Conservation (phyloP, 2,888 invertebrate species). For the Eumerus sabulonum region DNA sequence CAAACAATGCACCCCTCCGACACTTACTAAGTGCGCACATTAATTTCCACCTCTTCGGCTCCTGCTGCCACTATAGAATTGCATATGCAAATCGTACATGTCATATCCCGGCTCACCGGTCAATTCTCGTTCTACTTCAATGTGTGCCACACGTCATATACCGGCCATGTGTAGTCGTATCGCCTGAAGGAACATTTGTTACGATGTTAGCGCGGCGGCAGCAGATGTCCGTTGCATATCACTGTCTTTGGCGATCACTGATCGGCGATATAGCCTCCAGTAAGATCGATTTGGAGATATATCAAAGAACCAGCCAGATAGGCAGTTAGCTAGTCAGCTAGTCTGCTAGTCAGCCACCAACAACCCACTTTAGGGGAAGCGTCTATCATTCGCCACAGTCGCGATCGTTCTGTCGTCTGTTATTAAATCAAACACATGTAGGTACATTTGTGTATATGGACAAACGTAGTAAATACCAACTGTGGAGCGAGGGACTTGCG, state of each 20-base stretch:
- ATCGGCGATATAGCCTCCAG: slow-evolving; percentile 1
- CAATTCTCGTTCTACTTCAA: slow-evolving; percentile 17
- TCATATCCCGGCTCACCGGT: slow-evolving; percentile 42
- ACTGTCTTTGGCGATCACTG: slow-evolving; percentile 45
- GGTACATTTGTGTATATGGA: background rate
- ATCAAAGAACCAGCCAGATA: too few species aligned
- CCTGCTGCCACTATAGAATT: slow-evolving; percentile 47
- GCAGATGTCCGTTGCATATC: slow-evolving; percentile 65
- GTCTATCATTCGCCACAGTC: slow-evolving; percentile 60
- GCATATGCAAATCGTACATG: slow-evolving; percentile 63
- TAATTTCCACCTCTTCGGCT: slow-evolving; percentile 63
- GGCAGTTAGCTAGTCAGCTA: slow-evolving; percentile 1
- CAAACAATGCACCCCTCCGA: slow-evolving; percentile 66
- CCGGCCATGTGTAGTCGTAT: slow-evolving; percentile 28
- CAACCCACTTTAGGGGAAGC: slow-evolving; percentile 64
- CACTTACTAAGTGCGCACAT: slow-evolving; percentile 65
- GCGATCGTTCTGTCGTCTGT: slow-evolving; percentile 60
- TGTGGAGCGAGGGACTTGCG: slow-evolving; percentile 2
- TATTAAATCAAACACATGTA: slow-evolving; percentile 59
- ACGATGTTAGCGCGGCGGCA: slow-evolving; percentile 42
- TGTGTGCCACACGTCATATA: slow-evolving; percentile 54
- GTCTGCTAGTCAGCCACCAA: slow-evolving; percentile 17
- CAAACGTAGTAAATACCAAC: too few species aligned
- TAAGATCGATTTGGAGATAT: background rate
- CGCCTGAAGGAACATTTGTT: slow-evolving; percentile 56